Evolutionary conservation across 2,888 invertebrate genomes (phyloP), one percentile per base, ranked within the genome.

Genomic region (Rhamphomyia laevipes): DNA sequence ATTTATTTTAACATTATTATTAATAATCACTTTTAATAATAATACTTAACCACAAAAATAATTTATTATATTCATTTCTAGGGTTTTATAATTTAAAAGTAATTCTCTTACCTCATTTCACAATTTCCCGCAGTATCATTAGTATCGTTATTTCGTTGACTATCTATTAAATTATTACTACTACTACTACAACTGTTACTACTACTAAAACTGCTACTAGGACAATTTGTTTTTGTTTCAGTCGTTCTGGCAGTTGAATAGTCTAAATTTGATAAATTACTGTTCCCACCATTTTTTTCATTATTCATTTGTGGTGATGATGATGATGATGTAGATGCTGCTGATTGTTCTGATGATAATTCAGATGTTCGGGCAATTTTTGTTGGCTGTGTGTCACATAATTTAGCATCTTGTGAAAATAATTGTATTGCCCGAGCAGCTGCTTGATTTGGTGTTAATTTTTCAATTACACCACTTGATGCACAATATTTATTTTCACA

Each of bases 401-500:
- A 74, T 57, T 80, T 76, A 18, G 90, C 90, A 63, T 91, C 89
- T 67, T 84, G 80, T 52, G 85, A 85, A 65, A 89, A 89, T 52
- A 94, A 73, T 61, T 87, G 84, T 57, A 94, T 81, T 11, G 94
- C 93, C 63, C 84, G 81, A 1, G 88, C 88, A 27, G 94, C 94
- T 47, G 93, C 91, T 71, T 91, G 86, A 74, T 94, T 89, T 53
- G 88, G 84, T 52, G 86, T 82, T 59, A 89, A 74, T 62, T 81
- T 76, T 50, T 67, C 68, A 72, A 90, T 88, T 74, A 84, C 81
- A 61, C 87, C 87, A 71, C 89, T 90, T 16, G 94, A 93, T 57
- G 90, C 91, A 75, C 94, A 94, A 67, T 83, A 78, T 63, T 80
- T 78, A 73, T 94, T 94, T 62, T 80, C 78, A 71, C 94, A 94